phyloP scores from a whole-genome alignment of 2,797 vertebrate species.

The Rhinophrynus dorsalis region DNA sequence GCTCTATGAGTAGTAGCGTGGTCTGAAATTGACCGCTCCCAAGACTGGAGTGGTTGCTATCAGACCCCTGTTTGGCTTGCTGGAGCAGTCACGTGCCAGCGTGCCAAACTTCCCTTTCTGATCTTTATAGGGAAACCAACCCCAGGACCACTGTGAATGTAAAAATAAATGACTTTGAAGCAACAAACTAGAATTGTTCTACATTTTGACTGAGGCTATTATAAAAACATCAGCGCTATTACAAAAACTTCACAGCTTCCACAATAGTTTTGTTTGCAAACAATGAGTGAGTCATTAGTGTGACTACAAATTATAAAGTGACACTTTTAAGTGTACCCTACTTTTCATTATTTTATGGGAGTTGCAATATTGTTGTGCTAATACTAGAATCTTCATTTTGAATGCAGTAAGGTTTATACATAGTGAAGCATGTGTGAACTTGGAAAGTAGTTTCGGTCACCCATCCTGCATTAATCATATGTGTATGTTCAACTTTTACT shows the following conservation, averaged over 20 bases:
- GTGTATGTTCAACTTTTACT: constrained; percentile 30
- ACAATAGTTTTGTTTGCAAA: constrained; percentile 9
- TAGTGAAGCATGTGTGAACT: constrained; percentile 23
- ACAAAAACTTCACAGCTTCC: constrained; percentile 6
- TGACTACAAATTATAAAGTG: constrained; percentile 29
- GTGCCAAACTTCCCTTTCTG: too few species aligned
- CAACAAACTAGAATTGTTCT: background rate
- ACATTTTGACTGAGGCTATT: background rate
- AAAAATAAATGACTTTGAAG: too few species aligned
- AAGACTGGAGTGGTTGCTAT: too few species aligned
- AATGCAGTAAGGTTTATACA: constrained; percentile 27
- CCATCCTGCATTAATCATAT: constrained; percentile 34
- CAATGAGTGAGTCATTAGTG: constrained; percentile 14
- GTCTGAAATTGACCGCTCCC: too few species aligned
- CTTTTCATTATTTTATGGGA: constrained; percentile 37
- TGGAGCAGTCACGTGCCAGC: too few species aligned
- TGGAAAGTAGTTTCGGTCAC: constrained; percentile 30
- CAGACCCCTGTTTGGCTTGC: too few species aligned
- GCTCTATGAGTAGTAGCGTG: too few species aligned
- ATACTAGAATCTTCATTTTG: background rate
- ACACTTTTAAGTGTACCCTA: constrained; percentile 16
- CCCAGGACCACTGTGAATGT: too few species aligned
- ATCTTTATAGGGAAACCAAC: too few species aligned
- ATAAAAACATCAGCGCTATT: too few species aligned
- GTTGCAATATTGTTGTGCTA: constrained; percentile 24